Percentiles rank a stretch among this genome's conserved stretches.
phyloP scores from a whole-genome alignment of 2,113 vertebrate genomes.

The Elgaria multicarinata region DNA sequence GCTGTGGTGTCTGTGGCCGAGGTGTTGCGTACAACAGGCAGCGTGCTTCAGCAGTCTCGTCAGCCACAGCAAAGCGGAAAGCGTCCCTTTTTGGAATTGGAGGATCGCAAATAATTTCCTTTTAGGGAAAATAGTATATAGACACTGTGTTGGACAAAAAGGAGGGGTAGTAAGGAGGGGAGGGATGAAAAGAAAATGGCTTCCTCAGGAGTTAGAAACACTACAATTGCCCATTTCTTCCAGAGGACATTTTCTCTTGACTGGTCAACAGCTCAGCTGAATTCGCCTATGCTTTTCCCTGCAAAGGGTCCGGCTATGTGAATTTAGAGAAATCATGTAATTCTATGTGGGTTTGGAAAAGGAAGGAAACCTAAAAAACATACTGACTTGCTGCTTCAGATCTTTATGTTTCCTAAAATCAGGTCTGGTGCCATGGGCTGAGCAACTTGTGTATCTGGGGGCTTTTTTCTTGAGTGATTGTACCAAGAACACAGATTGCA shows the following conservation, averaged over 20 bases:
- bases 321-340: neutral
- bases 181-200: neutral
- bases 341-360: neutral
- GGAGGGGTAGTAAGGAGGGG: neutral
- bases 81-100: neutral
- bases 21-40: constrained; percentile 3
- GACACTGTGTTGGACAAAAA: neutral
- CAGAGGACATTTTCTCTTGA: neutral
- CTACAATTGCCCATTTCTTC: neutral
- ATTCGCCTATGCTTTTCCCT: neutral
- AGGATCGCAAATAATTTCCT: neutral
- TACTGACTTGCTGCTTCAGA: neutral
- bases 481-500: neutral
- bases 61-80: neutral
- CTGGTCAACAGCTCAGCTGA: neutral
- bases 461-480: neutral
- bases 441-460: neutral
- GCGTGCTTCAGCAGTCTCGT: neutral
- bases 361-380: neutral
- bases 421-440: neutral
- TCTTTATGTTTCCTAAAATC: neutral
- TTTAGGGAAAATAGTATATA: neutral
- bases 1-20: constrained; percentile 16
- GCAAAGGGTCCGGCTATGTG: neutral
- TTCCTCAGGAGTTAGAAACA: neutral